Evolutionary conservation across 2,888 invertebrate species (phyloP).

Genomic region (Sinopyrophorus schimmeli): DNA sequence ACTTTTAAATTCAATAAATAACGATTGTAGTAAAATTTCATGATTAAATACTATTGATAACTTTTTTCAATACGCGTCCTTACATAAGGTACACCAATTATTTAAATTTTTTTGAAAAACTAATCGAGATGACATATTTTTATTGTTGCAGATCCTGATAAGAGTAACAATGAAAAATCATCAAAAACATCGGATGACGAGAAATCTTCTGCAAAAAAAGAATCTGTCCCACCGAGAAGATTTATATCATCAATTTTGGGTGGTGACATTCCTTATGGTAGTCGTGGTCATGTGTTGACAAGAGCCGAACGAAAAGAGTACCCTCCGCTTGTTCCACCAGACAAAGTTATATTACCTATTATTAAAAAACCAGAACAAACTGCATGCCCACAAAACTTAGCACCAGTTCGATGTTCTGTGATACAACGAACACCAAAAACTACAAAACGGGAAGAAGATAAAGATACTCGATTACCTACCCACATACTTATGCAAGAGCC

Average conservation of each 20-base stretch:
- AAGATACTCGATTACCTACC: slow-evolving; percentile 41
- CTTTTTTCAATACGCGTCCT: not conserved
- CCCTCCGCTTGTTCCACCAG: slow-evolving; percentile 61
- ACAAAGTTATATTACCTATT: slow-evolving; percentile 67
- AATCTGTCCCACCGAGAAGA: slow-evolving; percentile 59
- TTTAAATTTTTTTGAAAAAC: slow-evolving; percentile 6
- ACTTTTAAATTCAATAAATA: too few species aligned
- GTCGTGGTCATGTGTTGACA: slow-evolving; percentile 76
- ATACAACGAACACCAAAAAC: slow-evolving; percentile 75
- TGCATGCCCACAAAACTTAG: slow-evolving; percentile 47
- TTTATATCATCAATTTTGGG: slow-evolving; percentile 82
- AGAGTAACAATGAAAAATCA: slow-evolving; percentile 23
- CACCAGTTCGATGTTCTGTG: slow-evolving; percentile 72
- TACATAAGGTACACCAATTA: not conserved
- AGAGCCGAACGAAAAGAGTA: slow-evolving; percentile 82
- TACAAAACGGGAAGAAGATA: slow-evolving; percentile 48
- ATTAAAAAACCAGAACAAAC: slow-evolving; percentile 61
- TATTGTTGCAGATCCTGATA: slow-evolving; percentile 21
- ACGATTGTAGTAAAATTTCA: too few species aligned
- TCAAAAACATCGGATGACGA: slow-evolving; percentile 25
- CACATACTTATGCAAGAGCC: slow-evolving; percentile 58
- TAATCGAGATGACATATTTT: too few species aligned
- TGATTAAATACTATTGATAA: not conserved
- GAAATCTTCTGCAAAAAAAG: slow-evolving; percentile 40
- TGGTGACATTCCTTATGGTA: slow-evolving; percentile 81